These are phyloP conservation scores for Eurois occulta DNA, from an alignment of 2,888 invertebrate species.

Conservation along the genomic window DNA sequence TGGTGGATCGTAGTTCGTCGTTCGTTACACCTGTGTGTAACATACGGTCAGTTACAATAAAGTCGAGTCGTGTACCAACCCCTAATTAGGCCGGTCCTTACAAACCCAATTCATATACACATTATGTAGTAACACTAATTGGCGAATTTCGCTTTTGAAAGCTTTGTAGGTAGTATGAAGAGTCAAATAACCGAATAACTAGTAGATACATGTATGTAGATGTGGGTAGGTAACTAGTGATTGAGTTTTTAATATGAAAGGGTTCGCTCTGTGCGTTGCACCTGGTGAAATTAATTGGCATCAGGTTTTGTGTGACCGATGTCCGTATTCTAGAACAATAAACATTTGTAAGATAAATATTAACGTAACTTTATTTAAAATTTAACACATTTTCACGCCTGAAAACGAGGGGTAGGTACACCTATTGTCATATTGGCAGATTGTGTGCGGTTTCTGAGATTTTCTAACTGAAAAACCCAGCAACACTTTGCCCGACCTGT, in stretches of 20 bases:
- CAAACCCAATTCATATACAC: conserved; percentile 85
- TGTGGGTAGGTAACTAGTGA: neutral
- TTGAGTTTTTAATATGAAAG: neutral
- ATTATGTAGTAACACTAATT: conserved; percentile 85
- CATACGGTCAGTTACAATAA: conserved; percentile 82
- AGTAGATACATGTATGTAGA: neutral
- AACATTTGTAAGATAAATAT: neutral
- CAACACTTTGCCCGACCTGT: neutral
- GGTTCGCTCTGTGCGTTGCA: neutral
- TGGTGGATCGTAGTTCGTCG: neutral
- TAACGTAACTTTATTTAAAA: neutral
- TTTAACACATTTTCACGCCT: neutral
- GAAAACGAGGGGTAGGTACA: neutral
- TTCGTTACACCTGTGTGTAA: conserved; percentile 69
- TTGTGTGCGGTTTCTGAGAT: neutral
- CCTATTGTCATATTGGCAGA: neutral
- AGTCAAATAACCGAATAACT: neutral
- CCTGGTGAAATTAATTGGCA: conserved; percentile 11
- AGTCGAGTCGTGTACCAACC: conserved; percentile 80
- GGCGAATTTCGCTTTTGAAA: conserved; percentile 75
- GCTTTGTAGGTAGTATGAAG: conserved; percentile 13
- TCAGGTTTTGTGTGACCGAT: neutral
- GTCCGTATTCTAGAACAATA: neutral
- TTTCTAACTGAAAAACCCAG: neutral
- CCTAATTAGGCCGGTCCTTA: conserved; percentile 85